Percentiles rank a stretch among this genome's conserved stretches.
These are phyloP conservation scores for Chiloscyllium plagiosum DNA, from an alignment of 2,113 vertebrate species.

Conservation along the genomic window DNA sequence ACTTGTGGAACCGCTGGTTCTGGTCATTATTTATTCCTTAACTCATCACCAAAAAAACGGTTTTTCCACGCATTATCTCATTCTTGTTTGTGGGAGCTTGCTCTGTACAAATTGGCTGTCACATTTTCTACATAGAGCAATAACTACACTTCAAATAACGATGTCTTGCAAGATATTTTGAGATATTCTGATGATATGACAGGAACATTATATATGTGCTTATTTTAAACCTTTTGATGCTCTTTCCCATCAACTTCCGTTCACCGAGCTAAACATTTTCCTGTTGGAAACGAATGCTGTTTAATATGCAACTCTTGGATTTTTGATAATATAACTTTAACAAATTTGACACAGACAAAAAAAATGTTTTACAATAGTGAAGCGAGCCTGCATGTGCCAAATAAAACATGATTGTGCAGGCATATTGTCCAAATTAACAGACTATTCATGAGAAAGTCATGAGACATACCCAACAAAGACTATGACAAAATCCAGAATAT, in stretches of 20 bases:
- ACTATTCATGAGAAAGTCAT: neutral
- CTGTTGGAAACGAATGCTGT: neutral
- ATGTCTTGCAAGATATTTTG: neutral
- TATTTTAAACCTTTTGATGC: neutral
- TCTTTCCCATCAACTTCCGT: neutral
- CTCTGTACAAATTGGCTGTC: too few relatives aligned
- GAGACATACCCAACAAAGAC: constrained; percentile 37
- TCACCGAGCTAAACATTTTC: neutral
- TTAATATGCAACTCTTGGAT: neutral
- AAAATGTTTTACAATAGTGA: neutral
- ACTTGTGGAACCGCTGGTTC: neutral
- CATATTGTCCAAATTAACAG: neutral
- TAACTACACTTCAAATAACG: neutral
- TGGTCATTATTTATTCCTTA: neutral
- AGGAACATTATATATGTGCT: too few relatives aligned
- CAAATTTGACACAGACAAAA: neutral
- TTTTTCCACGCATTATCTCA: too few relatives aligned
- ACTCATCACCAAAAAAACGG: neutral
- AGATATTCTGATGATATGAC: too few relatives aligned
- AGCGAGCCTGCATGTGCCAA: neutral
- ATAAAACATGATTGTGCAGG: neutral
- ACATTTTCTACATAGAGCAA: too few relatives aligned
- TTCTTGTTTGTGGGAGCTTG: too few relatives aligned
- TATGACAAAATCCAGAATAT: constrained; percentile 38
- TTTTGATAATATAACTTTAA: neutral